Conservation (phyloP, 2,113 vertebrate species). For the Donacobius atricapilla region DNA sequence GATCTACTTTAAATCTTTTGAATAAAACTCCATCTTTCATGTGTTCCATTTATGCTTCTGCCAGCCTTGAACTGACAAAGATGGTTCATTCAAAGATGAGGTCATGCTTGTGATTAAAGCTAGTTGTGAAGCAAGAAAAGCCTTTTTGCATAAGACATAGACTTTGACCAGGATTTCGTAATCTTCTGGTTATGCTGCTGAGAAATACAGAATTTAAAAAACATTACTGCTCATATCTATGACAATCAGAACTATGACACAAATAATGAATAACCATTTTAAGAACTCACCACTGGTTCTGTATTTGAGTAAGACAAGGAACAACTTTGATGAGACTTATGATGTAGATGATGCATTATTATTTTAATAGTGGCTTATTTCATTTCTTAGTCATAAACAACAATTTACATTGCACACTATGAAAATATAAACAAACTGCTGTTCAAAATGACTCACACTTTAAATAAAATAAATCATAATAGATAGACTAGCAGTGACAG, state of each 20-base stretch:
- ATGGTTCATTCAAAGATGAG: background rate
- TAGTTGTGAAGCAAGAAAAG: background rate
- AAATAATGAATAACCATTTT: background rate
- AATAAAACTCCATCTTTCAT: background rate
- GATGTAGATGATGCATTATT: background rate
- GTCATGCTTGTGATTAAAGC: background rate
- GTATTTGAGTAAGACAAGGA: background rate
- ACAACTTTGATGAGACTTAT: background rate
- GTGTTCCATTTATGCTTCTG: background rate
- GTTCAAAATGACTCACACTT: background rate
- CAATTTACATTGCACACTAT: background rate
- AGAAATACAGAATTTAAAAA: background rate
- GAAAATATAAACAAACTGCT: background rate
- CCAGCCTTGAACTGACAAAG: background rate
- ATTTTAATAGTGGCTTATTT: background rate
- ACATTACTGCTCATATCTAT: background rate
- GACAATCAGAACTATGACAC: background rate
- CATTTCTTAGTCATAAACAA: background rate
- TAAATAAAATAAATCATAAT: background rate
- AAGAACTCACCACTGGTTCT: background rate
- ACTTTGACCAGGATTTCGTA: background rate
- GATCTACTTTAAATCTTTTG: background rate
- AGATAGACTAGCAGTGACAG: background rate
- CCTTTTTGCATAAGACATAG: background rate
- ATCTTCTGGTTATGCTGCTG: background rate